Evolutionary conservation across 2,888 invertebrate species (phyloP), one percentile per base, ranked within the genome.

Genomic region (Drosophila phalerata): DNA sequence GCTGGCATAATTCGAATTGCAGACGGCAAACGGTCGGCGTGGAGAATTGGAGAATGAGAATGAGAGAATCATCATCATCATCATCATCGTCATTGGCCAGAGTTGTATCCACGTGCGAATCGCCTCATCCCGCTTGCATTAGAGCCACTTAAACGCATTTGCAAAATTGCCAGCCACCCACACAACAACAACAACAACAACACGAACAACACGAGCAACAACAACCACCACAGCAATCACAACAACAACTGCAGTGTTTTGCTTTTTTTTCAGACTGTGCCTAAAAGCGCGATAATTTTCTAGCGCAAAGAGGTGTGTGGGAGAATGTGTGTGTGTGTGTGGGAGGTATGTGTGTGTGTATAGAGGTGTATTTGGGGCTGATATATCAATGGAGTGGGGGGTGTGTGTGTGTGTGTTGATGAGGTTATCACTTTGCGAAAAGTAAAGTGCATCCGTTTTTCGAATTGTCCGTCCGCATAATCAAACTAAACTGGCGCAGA

Each of bases 81-180:
- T 9, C 30, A 30, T 30, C 30, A 37, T 34, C 15, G 22, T 19
- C 45, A 56, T 51, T 51, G 75, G 58, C 79, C 68, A 73, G 56
- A 47, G 66, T 30, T 32, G 71, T 81, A 85, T 88, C 85, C 85
- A 85, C 89, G 85, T 85, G 85, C 85, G 84, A 69, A 57, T 13
- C 62, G 58, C 87, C 87, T 69, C 89, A 81, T 74, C 85, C 89
- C 85, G 85, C 89, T 73, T 73, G 88, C 88, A 89, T 85, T 85
- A 85, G 85, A 72, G 75, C 73, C 85, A 85, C 85, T 85, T 85
- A 85, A 89, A 89, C 82, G 89, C 89, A 89, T 85, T 85, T 85
- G 85, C 84, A 34, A 87, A 85, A 89, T 85, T 85, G 89, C 76
- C 78, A 70, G 72, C 80, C 77, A 80, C 87, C 79, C 88, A 84